Evolutionary conservation across 2,888 invertebrate genomes (phyloP).

Genomic region (Acronicta alni): DNA sequence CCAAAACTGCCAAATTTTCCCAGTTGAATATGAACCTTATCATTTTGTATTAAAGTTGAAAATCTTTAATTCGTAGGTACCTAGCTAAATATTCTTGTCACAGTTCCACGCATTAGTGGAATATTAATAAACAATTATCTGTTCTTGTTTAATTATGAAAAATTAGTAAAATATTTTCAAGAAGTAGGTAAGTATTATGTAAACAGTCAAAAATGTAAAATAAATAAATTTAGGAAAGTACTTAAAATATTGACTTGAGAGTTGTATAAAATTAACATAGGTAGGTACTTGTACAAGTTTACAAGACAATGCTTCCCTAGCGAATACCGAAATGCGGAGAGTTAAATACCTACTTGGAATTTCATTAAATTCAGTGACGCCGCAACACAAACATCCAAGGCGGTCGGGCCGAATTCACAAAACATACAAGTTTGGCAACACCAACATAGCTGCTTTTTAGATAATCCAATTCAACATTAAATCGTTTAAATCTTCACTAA

Average conservation of each 20-base stretch:
- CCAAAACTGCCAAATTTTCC: too few species aligned
- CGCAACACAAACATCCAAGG: slow-evolving; percentile 62
- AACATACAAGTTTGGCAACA: slow-evolving; percentile 52
- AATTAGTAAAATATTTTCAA: too few species aligned
- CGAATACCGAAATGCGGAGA: slow-evolving; percentile 57
- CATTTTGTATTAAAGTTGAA: too few species aligned
- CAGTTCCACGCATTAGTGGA: too few species aligned
- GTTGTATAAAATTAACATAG: slow-evolving; percentile 34
- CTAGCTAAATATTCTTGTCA: too few species aligned
- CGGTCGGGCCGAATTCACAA: slow-evolving; percentile 57
- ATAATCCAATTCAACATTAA: slow-evolving; percentile 7
- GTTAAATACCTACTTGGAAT: slow-evolving; percentile 61
- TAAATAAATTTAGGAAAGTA: slow-evolving; percentile 6
- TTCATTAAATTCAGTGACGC: slow-evolving; percentile 66
- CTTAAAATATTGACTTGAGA: slow-evolving; percentile 30
- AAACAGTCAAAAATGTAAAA: not conserved
- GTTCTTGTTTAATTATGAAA: too few species aligned
- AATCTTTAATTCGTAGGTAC: not conserved
- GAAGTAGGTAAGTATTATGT: too few species aligned
- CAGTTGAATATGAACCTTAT: too few species aligned
- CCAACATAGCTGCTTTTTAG: slow-evolving; percentile 20
- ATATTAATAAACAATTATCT: too few species aligned
- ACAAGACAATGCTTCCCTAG: slow-evolving; percentile 48
- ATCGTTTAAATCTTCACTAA: slow-evolving; percentile 10
- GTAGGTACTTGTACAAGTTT: slow-evolving; percentile 17